Conservation (phyloP, 2,797 vertebrate species). For the Hemibagrus guttatus region DNA sequence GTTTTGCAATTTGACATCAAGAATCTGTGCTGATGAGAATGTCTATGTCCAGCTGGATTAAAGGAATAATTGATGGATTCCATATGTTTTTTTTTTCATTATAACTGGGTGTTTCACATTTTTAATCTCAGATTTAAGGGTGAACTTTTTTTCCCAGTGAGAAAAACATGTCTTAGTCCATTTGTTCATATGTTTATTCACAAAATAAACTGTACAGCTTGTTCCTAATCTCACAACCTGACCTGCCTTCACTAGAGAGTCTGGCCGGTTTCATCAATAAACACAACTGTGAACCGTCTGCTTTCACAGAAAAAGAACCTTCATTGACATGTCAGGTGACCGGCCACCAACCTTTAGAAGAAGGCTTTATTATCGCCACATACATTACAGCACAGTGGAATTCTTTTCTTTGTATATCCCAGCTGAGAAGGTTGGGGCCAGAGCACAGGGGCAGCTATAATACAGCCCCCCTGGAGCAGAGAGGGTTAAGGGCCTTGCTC, state of each 20-base stretch:
- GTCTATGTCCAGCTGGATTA: background rate
- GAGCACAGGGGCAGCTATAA: too few relatives aligned
- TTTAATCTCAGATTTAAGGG: background rate
- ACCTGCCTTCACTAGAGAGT: background rate
- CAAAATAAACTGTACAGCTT: background rate
- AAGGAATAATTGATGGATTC: background rate
- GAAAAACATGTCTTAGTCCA: background rate
- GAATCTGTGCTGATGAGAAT: background rate
- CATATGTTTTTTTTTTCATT: background rate
- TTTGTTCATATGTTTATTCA: background rate
- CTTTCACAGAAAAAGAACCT: background rate
- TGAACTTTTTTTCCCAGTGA: background rate
- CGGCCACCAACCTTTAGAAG: background rate
- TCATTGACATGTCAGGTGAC: background rate
- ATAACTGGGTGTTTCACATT: background rate
- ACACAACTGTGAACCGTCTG: background rate
- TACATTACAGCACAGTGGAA: too few relatives aligned
- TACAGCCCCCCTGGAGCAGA: too few relatives aligned
- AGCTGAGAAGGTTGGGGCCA: too few relatives aligned
- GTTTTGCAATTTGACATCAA: background rate
- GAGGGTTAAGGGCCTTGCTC: too few relatives aligned
- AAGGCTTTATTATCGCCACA: too few relatives aligned
- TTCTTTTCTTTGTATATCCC: too few relatives aligned
- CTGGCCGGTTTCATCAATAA: conserved; percentile 4
- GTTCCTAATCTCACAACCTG: background rate